phyloP scores from a whole-genome alignment of 2,888 invertebrate genomes.

The Cerastis leucographa region DNA sequence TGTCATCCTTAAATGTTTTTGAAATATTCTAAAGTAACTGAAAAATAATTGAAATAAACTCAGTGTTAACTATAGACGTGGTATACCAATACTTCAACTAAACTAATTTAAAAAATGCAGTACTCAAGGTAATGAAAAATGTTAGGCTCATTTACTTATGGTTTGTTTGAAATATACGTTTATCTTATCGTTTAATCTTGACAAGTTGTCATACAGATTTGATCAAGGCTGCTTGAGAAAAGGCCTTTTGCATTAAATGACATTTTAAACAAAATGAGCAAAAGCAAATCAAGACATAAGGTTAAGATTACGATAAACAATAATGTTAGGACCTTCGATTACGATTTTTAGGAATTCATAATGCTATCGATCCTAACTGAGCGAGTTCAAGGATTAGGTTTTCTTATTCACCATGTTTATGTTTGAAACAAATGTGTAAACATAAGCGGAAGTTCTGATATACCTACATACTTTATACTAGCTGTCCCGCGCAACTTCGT shows the following conservation, averaged over 20 bases:
- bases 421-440: neutral
- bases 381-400: neutral
- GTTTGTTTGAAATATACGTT: slow-evolving; percentile 22
- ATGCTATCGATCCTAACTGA: neutral
- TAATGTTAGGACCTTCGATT: neutral
- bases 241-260: slow-evolving; percentile 24
- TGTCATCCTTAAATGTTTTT: neutral
- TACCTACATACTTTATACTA: neutral
- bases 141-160: slow-evolving; percentile 13
- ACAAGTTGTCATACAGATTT: slow-evolving; percentile 56
- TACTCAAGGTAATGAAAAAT: slow-evolving; percentile 27
- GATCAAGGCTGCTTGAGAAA: slow-evolving; percentile 44
- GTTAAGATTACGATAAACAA: slow-evolving; percentile 12
- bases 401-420: neutral
- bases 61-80: neutral
- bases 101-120: slow-evolving; percentile 13
- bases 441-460: neutral
- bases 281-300: slow-evolving; percentile 31
- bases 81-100: neutral
- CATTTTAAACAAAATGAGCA: slow-evolving; percentile 20
- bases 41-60: neutral
- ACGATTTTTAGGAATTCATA: neutral
- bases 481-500: too few relatives aligned
- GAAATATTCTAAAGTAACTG: neutral
- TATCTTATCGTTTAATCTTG: slow-evolving; percentile 56